Evolutionary conservation across 2,113 vertebrate genomes (phyloP).

Genomic region (Chascanopsetta lugubris): DNA sequence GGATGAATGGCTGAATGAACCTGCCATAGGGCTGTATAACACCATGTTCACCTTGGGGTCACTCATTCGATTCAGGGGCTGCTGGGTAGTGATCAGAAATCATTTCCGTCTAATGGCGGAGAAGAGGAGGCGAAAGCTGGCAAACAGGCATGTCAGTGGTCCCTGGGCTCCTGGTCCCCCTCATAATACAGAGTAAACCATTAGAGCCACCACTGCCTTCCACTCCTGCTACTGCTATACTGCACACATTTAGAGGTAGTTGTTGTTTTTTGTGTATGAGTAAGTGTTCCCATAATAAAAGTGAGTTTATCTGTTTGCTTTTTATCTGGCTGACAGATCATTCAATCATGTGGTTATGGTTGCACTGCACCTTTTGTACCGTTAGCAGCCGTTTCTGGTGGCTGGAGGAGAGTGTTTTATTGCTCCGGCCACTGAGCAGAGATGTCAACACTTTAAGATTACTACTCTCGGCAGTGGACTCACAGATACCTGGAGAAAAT

Average conservation of each 20-base stretch:
- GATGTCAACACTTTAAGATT: constrained; percentile 54
- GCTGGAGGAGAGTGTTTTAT: constrained; percentile 27
- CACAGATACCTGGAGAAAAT: constrained; percentile 31
- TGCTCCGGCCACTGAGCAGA: constrained; percentile 43
- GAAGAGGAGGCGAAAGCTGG: constrained; percentile 27
- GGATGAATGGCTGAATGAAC: constrained; percentile 68
- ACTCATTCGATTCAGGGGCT: constrained; percentile 70
- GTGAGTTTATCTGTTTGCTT: constrained; percentile 32
- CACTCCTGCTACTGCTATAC: constrained; percentile 23
- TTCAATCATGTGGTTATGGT: constrained; percentile 41
- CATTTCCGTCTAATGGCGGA: constrained; percentile 46
- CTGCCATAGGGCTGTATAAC: constrained; percentile 51
- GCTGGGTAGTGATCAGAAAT: constrained; percentile 71
- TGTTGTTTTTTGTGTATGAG: constrained; percentile 27
- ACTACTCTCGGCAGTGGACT: constrained; percentile 48
- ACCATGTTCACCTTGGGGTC: constrained; percentile 70
- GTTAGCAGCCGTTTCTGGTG: constrained; percentile 15
- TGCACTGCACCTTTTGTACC: constrained; percentile 4
- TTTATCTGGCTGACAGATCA: constrained; percentile 46
- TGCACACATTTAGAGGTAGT: constrained; percentile 14
- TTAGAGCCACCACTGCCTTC: constrained; percentile 38
- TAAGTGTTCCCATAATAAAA: constrained; percentile 26
- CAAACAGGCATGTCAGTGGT: constrained; percentile 31
- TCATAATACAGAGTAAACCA: constrained; percentile 24
- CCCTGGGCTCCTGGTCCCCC: constrained; percentile 10